Base-by-base conservation (phyloP, 1,140 invertebrate species). In the Drosophila bipectinata region DNA sequence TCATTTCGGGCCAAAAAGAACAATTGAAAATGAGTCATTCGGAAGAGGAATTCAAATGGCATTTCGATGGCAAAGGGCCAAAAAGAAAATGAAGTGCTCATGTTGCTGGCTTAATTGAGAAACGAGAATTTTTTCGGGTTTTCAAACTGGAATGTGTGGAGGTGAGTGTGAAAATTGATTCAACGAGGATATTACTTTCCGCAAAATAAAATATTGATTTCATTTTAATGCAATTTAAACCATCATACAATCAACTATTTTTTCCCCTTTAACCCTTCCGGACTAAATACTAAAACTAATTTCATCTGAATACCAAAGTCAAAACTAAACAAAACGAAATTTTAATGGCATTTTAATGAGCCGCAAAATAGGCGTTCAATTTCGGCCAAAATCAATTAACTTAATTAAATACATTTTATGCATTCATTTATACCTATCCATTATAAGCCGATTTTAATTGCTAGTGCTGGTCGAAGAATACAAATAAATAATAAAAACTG, bases 291-390 rank as follows among this genome's bases (percentile, higher is more conserved):
- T 5, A 30, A 67, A 51, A 72, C 47, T 32, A 64, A 72, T 56
- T 56, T 54, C 58, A 74, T 51, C 37, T 41, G 30, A 83, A 66
- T 75, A 78, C 45, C 56, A 52, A 80, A 77, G 76, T 10, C 62
- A 52, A 66, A 66, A 74, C 69, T 24, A 49, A 48, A 58, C 28
- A 49, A 49, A 58, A 51, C 45, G 14, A 64, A 74, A 76, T 75
- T 74, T 78, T 85, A 87, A 85, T 82, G 82, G 69, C 81, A 82
- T 81, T 85, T 85, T 85, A 85, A 85, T 85, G 78, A 81, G 81
- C 78, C 58, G 63, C 69, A 63, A 81, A 81, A 81, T 78, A 67
- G 49, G 74, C 77, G 57, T 49, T 56, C 74, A 59, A 87, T 87
- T 85, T 81, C 45, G 78, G 53, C 55, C 54, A 79, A 76, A 81